Base-by-base conservation (phyloP, 2,888 invertebrate genomes). In the Coecobrya sp. region DNA sequence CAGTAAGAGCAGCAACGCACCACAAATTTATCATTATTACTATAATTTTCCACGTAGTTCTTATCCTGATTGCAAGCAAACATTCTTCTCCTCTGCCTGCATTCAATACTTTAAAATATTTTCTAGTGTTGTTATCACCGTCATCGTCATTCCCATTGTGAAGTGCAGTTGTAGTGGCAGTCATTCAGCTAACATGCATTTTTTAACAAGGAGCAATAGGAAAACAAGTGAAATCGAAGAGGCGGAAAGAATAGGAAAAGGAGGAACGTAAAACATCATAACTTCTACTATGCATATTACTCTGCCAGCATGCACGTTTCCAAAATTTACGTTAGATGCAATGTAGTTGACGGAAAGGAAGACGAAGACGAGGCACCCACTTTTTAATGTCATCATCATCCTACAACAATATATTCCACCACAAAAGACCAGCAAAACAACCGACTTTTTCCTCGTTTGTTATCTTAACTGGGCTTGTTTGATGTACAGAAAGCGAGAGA, bases 201-300 rank as follows among this genome's bases (percentile, higher is more conserved):
- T 65, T 73, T 86, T 70, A 82, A 82, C 82, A 82, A 82, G 82
- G 22, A n/a, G 49, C 49, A 55, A 25, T 16, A 36, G 25, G 62
- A 30, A 85, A 76, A 90, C 88, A 88, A 86, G 73, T 73, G 85
- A 90, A 90, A 73, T n/a, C 25, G 70, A 55, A 81, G 81, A 84
- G 84, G 76, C 42, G 65, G 88, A 79, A 81, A 70, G 73, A 81
- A 81, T 22, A 70, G 68, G 52, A 52, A 62, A 36, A 88, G 81
- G 81, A 55, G 76, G 55, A 87, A 73, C 52, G n/a, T 70, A 70
- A 42, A 79, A 25, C 49, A 79, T 13, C 79, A 79, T 73, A 19
- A 73, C 70, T 36, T 4, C 25, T 8, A 70, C 36, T 70, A 70
- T 7, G n/a, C n/a, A 5, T 65, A 30, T 13, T 65, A 30, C 27